These are phyloP conservation scores for Euthynnus affinis DNA, from an alignment of 2,797 vertebrate species.

Conservation along the genomic window DNA sequence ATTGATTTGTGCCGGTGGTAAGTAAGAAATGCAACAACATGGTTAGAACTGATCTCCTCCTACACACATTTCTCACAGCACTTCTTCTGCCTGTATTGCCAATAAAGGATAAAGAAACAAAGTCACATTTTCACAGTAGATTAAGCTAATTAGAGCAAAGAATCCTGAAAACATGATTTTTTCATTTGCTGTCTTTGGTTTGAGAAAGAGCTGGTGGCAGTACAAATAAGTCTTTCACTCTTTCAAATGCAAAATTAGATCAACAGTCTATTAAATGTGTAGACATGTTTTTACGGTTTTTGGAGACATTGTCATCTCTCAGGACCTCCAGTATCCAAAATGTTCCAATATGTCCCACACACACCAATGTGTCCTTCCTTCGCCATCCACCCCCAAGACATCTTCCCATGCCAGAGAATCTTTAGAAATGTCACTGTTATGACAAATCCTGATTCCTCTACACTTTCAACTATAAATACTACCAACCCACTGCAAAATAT, in stretches of 20 bases:
- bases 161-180: neutral
- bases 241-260: neutral
- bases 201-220: neutral
- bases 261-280: neutral
- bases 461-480: constrained; percentile 60
- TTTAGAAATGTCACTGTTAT: constrained; percentile 66
- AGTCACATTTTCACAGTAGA: neutral
- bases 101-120: neutral
- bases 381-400: constrained; percentile 43
- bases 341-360: constrained; percentile 35
- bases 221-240: too few species aligned
- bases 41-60: neutral
- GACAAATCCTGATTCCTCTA: constrained; percentile 59
- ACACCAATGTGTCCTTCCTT: constrained; percentile 28
- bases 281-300: constrained; percentile 7
- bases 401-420: constrained; percentile 35
- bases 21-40: neutral
- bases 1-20: neutral
- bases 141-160: neutral
- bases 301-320: constrained; percentile 25
- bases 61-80: neutral
- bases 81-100: neutral
- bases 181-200: neutral
- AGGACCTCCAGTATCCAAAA: constrained; percentile 9
- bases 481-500: constrained; percentile 33